These are phyloP conservation scores for Ecliptopera silaceata DNA, from an alignment of 2,888 invertebrate species.

Conservation along the genomic window DNA sequence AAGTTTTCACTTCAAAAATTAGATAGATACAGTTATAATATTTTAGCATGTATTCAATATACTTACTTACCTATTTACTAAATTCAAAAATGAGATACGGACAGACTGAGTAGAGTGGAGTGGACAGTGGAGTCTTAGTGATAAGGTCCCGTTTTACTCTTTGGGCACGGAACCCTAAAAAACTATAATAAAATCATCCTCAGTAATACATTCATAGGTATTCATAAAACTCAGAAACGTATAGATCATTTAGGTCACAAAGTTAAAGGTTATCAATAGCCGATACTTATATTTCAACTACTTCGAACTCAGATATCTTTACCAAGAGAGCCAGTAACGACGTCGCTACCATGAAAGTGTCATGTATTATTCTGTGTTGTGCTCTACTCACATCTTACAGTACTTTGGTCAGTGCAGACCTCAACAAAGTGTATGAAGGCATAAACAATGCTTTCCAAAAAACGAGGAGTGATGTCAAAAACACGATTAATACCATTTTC, in stretches of 20 bases:
- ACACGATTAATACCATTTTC: conserved; percentile 32
- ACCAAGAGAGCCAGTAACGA: conserved; percentile 34
- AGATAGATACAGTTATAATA: too few species aligned
- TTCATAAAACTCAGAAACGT: not conserved
- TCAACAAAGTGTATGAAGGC: conserved; percentile 44
- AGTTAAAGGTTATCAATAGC: conserved; percentile 14
- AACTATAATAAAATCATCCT: too few species aligned
- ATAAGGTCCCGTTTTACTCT: too few species aligned
- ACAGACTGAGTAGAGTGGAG: too few species aligned
- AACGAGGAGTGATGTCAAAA: conserved; percentile 44
- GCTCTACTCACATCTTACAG: conserved; percentile 39
- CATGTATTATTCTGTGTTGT: conserved; percentile 43
- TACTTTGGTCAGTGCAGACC: conserved; percentile 44
- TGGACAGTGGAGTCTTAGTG: too few species aligned
- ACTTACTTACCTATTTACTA: too few species aligned
- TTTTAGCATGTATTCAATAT: too few species aligned
- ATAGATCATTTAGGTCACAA: not conserved
- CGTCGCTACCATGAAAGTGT: conserved; percentile 49
- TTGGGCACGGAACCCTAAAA: too few species aligned
- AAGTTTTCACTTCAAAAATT: too few species aligned
- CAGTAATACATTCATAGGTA: too few species aligned
- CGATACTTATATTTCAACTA: not conserved
- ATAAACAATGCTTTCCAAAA: conserved; percentile 44
- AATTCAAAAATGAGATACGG: too few species aligned
- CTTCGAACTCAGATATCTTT: conserved; percentile 33